Evolutionary conservation across 2,113 vertebrate genomes (phyloP).

Genomic region (Vulpes vulpes): DNA sequence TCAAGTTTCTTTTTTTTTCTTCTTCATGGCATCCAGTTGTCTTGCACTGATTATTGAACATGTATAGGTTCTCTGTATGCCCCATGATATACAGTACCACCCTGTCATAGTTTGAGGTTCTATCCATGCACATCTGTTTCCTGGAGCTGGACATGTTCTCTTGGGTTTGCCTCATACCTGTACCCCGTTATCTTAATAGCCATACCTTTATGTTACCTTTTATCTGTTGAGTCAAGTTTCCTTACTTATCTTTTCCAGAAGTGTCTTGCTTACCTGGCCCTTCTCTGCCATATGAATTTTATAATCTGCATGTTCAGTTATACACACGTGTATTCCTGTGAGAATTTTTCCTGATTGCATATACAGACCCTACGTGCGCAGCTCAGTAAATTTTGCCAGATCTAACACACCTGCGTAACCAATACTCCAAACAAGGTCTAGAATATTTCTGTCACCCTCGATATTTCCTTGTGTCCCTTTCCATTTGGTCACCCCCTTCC

Average conservation of each 20-base stretch:
- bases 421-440: neutral
- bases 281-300: neutral
- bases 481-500: neutral
- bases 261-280: neutral
- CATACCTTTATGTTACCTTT: neutral
- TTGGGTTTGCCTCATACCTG: neutral
- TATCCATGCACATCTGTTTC: neutral
- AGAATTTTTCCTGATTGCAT: neutral
- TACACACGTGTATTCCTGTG: neutral
- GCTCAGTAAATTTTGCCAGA: neutral
- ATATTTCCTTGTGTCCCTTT: neutral
- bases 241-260: neutral
- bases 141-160: neutral
- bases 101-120: neutral
- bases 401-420: neutral
- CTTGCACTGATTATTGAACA: neutral
- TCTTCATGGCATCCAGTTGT: neutral
- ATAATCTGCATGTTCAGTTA: neutral
- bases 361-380: neutral
- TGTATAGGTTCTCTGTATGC: accelerated
- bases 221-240: neutral
- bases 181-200: neutral
- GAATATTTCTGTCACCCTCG: neutral
- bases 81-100: neutral
- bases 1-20: neutral